These are phyloP conservation scores for Macrosteles quadrilineatus DNA, from an alignment of 1,140 invertebrate genomes.

Conservation along the genomic window DNA sequence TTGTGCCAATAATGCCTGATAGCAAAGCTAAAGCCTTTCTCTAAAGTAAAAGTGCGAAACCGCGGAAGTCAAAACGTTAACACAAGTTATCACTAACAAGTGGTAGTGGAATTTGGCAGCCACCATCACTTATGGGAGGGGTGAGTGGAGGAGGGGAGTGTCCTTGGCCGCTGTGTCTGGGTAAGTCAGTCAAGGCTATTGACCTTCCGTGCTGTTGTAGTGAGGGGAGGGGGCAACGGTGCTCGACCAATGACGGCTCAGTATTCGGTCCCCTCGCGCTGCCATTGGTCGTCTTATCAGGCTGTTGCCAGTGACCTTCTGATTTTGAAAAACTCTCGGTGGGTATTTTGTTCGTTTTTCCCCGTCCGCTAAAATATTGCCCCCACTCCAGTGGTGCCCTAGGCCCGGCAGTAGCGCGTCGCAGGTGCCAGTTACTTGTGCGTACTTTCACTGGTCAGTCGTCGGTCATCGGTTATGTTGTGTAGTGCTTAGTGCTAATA, in stretches of 20 bases:
- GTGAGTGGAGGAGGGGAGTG: slow-evolving; percentile 39
- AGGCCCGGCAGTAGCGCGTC: not conserved
- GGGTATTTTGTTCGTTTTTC: slow-evolving; percentile 19
- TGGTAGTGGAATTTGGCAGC: slow-evolving; percentile 12
- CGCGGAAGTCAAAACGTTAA: not conserved
- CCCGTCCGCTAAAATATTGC: slow-evolving; percentile 27
- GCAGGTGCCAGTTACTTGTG: slow-evolving; percentile 3
- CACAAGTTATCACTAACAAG: not conserved
- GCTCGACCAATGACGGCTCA: slow-evolving; percentile 35
- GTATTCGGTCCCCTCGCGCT: slow-evolving; percentile 18
- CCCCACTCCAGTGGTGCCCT: slow-evolving; percentile 13
- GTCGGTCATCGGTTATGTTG: not conserved
- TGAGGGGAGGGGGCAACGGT: slow-evolving; percentile 33
- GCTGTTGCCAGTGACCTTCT: slow-evolving; percentile 38
- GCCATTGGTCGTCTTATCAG: slow-evolving; percentile 23
- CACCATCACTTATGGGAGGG: not conserved
- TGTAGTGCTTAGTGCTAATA: slow-evolving; percentile 17
- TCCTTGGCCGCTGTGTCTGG: slow-evolving; percentile 63
- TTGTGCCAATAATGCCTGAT: too few species aligned
- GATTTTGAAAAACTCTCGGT: slow-evolving; percentile 32
- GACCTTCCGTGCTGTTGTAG: slow-evolving; percentile 55
- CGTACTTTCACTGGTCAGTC: slow-evolving; percentile 34
- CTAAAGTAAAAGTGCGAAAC: not conserved
- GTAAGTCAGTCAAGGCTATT: slow-evolving; percentile 72
- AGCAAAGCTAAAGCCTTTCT: too few species aligned